A percentile compares a stretch with the other conserved stretches of the same genome.
Evolutionary conservation across 2,888 invertebrate genomes (phyloP).

Genomic region (Malthinus flaveolus): DNA sequence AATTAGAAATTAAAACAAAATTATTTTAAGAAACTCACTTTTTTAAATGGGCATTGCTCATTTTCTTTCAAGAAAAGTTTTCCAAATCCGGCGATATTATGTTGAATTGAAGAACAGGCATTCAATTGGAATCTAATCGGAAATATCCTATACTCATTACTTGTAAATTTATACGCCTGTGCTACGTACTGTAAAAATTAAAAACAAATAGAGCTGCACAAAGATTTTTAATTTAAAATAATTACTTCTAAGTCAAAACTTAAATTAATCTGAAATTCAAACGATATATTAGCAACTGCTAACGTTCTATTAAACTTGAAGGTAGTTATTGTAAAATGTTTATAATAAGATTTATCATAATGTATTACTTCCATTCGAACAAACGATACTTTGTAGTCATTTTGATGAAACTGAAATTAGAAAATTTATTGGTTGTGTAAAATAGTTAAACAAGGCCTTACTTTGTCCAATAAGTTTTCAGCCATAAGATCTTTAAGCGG

Average conservation of each 20-base stretch:
- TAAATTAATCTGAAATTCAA: not conserved
- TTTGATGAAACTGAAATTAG: not conserved
- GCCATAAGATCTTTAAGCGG: too few relatives aligned
- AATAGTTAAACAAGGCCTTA: too few relatives aligned
- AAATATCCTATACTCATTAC: not conserved
- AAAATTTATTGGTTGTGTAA: too few relatives aligned
- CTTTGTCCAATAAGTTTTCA: too few relatives aligned
- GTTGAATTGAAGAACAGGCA: not conserved
- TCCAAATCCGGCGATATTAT: not conserved
- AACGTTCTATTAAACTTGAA: not conserved
- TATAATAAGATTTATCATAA: not conserved
- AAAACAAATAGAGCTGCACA: too few relatives aligned
- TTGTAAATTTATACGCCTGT: not conserved
- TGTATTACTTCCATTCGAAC: not conserved
- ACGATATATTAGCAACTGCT: not conserved
- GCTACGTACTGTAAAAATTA: not conserved
- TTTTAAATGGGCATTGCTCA: too few relatives aligned
- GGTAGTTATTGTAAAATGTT: not conserved
- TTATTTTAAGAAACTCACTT: too few relatives aligned
- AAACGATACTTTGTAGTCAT: not conserved
- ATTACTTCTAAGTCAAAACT: not conserved
- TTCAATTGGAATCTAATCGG: not conserved
- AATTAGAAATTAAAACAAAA: too few relatives aligned
- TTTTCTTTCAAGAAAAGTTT: not conserved
- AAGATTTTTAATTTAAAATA: too few relatives aligned